Evolutionary conservation across 2,888 invertebrate species (phyloP), one percentile per base, ranked within the genome.

Genomic region (Abscondita cerata): DNA sequence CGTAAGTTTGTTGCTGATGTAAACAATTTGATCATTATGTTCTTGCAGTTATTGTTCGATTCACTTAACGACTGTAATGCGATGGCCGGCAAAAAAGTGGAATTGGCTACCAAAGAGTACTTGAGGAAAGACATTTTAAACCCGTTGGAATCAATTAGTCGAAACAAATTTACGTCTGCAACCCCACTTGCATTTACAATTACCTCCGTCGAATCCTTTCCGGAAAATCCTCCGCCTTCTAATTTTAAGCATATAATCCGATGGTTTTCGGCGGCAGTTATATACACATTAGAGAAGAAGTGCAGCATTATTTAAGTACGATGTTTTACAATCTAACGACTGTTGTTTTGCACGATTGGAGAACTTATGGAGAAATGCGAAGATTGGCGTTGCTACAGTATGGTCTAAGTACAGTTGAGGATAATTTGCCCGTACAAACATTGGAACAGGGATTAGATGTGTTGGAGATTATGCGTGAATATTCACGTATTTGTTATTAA

Each of bases 281-380:
- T 59, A 74, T 76, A 47, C 74, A 76, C 60, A 71, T 78, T 20
- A 79, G 76, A 67, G 75, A 75, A 59, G 76, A 80, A 58, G 89
- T 96, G 6, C 97, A 97, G 78, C 89, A 93, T 76, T 97, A 98
- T 81, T 85, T 99, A 68, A 95, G 96, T 73, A 90, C 88, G 68
- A 96, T 93, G 77, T 98, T 98, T 81, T 99, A 99, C 81, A 98
- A 98, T 83, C 84, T 98, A 72, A 98, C 98, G 0, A 96, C 98
- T 1, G 96, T 99, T 25, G 96, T 98, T 5, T 83, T 98, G 46
- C 96, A 98, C 70, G 97, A 99, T 80, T 98, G 98, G 96, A 93
- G 92, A 79, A 96, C 96, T 0, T 99, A 99, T 77, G 92, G 95
- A 13, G 95, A 96, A 81, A 99, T 99, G 98, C 87, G 96, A 62